Base-by-base conservation (phyloP, 2,888 invertebrate species). In the Malachius bipustulatus region DNA sequence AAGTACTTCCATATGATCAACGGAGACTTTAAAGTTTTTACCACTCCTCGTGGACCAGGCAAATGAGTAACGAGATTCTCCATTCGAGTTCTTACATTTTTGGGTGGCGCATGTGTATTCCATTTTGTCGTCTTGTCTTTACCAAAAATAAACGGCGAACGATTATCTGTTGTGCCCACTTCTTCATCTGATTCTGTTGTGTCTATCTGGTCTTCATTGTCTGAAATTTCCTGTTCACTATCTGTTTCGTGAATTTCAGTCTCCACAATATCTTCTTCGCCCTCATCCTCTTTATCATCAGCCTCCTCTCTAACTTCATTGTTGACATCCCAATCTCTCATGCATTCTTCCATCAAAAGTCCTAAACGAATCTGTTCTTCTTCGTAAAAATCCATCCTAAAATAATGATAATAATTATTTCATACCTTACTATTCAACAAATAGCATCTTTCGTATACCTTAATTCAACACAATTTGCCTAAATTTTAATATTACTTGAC, bases 1-100 rank as follows among this genome's bases (percentile, higher is more conserved):
- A n/a, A n/a, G n/a, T n/a, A n/a, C n/a, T 48, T 47, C 8, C 46
- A 49, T 35, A 40, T 42, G 27, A 34, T 27, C 26, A 6, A 8
- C 10, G 33, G 33, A 4, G 33, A 13, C 6, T 24, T 33, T 4
- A 26, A 24, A 11, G 11, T n/a, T 33, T 14, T 14, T 14, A 14
- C 24, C 10, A 10, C 14, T 3, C 33, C 33, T 19, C 11, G 2
- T 14, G 9, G 10, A 4, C 33, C 33, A 13, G 33, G 26, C 4
- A 33, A 10, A 3, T 11, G 24, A n/a, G 10, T 12, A 10, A 33
- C 3, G 14, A 33, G 4, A 12, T 33, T 33, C 13, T 33, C 9
- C 3, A 15, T 12, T 9, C 4, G 6, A 19, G 19, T 16, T 26
- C 24, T 12, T 10, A 2, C 14, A 26, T 6, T 19, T 8, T 12